Base-by-base conservation (phyloP, 1,140 invertebrate species). In the Linepithema humile region DNA sequence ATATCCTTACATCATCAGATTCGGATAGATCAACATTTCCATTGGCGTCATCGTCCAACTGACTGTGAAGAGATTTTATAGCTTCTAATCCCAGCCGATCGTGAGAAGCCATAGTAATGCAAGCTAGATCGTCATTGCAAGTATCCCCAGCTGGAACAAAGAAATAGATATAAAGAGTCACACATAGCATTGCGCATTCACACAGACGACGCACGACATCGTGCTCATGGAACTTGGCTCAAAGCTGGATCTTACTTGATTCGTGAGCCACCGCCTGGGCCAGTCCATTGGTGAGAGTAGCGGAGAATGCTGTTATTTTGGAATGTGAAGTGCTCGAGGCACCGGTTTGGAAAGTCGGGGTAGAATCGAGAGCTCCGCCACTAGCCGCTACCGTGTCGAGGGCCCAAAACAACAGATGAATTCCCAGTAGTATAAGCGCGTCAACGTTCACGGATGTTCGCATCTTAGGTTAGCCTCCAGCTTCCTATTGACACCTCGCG, bases 31-130 rank as follows among this genome's bases (percentile, higher is more conserved):
- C 98, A 75, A 99, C 97, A 94, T 98, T 98, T 74, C 98, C 98
- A 96, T 99, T 98, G 72, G 97, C 97, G 95, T 99, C 98, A 92
- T 99, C 98, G 93, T 99, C 98, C 69, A 99, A 95, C 93, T 98
- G 97, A 73, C 96, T 95, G 94, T 99, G 98, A 4, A 99, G 96
- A 83, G 96, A 96, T 82, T 96, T 96, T 90, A 99, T 99, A 40
- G 98, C 98, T 92, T 98, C 98, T 91, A 98, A 96, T 43, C 98
- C 98, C 23, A 97, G 95, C 86, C 96, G 96, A 95, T 99, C 98
- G 90, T 96, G 96, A 69, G 96, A 95, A 90, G 95, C 96, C 93
- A 96, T 95, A 62, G 95, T 95, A 55, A 97, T 95, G 92, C 97
- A 98, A 78, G 96, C 95, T 72, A 97, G 93, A 92, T 97, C 97